Conservation (phyloP, 2,113 vertebrate genomes). For the Mystacornis crossleyi region DNA sequence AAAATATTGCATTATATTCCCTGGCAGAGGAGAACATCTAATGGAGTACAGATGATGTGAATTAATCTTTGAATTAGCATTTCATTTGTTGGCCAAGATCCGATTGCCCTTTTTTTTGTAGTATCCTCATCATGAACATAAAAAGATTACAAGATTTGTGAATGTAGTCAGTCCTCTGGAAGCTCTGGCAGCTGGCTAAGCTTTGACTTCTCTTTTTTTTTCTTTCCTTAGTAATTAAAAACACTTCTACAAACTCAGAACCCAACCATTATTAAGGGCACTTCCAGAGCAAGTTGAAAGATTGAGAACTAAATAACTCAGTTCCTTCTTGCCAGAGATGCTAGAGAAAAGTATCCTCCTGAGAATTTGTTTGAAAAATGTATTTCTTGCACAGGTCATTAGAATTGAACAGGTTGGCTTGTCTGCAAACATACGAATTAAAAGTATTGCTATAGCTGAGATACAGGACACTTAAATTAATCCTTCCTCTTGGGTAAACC, state of each 20-base stretch:
- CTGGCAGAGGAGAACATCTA: conserved; percentile 59
- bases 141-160: conserved; percentile 63
- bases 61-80: conserved; percentile 67
- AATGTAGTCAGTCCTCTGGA: conserved; percentile 63
- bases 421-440: conserved; percentile 27
- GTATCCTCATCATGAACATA: conserved; percentile 63
- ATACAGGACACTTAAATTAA: background rate
- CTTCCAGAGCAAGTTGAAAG: background rate
- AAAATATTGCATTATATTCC: conserved; percentile 67
- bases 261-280: background rate
- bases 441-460: conserved; percentile 6
- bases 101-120: conserved; percentile 15
- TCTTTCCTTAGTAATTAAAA: conserved; percentile 44
- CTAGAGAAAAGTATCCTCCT: conserved; percentile 1
- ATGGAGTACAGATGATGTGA: conserved; percentile 68
- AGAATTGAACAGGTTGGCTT: conserved; percentile 16
- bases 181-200: conserved; percentile 41
- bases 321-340: background rate
- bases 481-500: background rate
- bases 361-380: conserved; percentile 5
- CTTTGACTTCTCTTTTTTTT: background rate
- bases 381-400: conserved; percentile 8
- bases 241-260: background rate
- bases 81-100: conserved; percentile 64
- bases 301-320: background rate